Percentiles rank a stretch among this genome's conserved stretches.
Conservation (phyloP, 2,888 invertebrate species). For the Linyphia triangularis region DNA sequence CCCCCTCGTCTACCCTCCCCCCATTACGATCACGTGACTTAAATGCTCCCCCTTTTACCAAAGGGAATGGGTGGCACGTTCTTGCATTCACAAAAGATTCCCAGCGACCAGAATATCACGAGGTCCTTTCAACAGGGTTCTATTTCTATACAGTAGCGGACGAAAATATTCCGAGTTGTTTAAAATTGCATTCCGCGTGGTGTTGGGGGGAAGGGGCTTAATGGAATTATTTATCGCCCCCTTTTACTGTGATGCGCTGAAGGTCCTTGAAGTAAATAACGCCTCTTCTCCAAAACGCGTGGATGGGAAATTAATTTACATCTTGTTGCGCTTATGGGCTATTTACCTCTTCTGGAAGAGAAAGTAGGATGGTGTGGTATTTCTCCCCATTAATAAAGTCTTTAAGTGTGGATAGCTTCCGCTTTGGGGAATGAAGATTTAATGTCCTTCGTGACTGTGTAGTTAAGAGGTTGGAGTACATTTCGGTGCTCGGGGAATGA, state of each 20-base stretch:
- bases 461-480: background rate
- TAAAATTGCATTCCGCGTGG: constrained; percentile 57
- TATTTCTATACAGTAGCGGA: constrained; percentile 63
- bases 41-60: constrained; percentile 33
- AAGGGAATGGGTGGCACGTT: constrained; percentile 55
- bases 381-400: background rate
- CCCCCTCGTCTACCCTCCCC: background rate
- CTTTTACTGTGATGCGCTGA: constrained; percentile 4
- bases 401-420: background rate
- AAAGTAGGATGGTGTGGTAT: constrained; percentile 1
- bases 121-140: constrained; percentile 44
- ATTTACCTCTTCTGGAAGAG: constrained; percentile 49
- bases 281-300: constrained; percentile 11
- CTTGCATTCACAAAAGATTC: constrained; percentile 34
- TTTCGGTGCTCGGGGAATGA: too few relatives aligned
- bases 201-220: constrained; percentile 32
- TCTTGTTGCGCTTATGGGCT: constrained; percentile 61
- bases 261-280: constrained; percentile 21
- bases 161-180: constrained; percentile 50
- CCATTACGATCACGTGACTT: constrained; percentile 61
- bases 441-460: background rate
- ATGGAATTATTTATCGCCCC: constrained; percentile 72
- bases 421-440: background rate
- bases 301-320: constrained; percentile 68
- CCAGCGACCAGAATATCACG: constrained; percentile 51